Evolutionary conservation across 2,113 vertebrate genomes (phyloP).

Genomic region (Silurus meridionalis): DNA sequence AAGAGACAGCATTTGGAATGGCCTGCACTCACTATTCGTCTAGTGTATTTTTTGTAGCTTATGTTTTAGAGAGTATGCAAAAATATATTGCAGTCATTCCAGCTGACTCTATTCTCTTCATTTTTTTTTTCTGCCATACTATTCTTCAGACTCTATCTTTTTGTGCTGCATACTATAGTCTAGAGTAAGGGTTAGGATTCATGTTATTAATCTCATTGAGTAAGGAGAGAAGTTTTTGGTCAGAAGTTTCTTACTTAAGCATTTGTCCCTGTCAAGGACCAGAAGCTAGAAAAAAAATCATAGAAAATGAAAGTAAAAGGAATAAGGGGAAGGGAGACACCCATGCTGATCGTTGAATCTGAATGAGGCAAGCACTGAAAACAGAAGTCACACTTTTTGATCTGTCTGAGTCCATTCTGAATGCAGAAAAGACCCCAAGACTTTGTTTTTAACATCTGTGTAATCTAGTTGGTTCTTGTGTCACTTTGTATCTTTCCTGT

Average conservation of each 20-base stretch:
- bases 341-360: conserved; percentile 5
- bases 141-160: background rate
- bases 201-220: conserved; percentile 19
- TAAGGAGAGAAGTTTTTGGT: conserved; percentile 32
- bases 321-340: background rate
- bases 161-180: background rate
- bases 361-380: background rate
- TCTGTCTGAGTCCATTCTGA: background rate
- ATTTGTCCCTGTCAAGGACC: conserved; percentile 25
- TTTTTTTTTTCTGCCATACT: background rate
- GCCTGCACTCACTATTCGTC: background rate
- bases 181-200: too few relatives aligned
- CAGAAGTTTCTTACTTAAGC: conserved; percentile 7
- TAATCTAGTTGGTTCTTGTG: background rate
- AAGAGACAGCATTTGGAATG: background rate
- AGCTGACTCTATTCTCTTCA: background rate
- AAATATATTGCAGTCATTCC: background rate
- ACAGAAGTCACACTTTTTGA: conserved; percentile 4
- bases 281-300: conserved; percentile 27
- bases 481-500: background rate
- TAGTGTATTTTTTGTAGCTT: background rate
- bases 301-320: conserved; percentile 10
- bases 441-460: background rate
- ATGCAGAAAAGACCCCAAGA: background rate
- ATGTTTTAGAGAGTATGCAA: background rate